Evolutionary conservation across 2,113 vertebrate genomes (phyloP).

Genomic region (Baryphthengus martii): DNA sequence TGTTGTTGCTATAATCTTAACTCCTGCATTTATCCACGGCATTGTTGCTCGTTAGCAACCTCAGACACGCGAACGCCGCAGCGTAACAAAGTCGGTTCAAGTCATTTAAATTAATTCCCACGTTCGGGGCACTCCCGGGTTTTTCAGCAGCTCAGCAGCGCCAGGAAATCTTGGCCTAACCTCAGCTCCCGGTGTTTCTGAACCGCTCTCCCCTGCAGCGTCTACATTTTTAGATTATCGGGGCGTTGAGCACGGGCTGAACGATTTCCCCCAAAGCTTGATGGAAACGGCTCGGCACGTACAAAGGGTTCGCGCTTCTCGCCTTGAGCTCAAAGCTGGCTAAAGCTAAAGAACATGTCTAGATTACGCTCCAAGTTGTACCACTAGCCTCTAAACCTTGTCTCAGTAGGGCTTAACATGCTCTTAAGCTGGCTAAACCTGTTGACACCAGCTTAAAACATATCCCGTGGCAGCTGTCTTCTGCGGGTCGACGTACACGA

Average conservation of each 20-base stretch:
- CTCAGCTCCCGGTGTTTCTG: background rate
- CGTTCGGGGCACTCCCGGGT: background rate
- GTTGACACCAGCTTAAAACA: background rate
- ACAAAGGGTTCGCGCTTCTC: background rate
- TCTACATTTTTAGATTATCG: background rate
- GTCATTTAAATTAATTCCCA: background rate
- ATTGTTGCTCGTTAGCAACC: background rate
- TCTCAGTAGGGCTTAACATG: background rate
- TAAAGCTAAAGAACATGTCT: background rate
- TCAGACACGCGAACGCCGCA: background rate
- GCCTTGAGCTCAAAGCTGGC: background rate
- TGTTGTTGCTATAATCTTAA: background rate
- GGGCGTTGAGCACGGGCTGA: background rate
- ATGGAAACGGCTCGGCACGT: background rate
- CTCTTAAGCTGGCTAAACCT: conserved; percentile 14
- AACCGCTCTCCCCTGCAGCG: background rate
- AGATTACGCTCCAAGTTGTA: background rate
- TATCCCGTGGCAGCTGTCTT: background rate
- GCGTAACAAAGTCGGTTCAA: background rate
- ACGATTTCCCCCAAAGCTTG: background rate
- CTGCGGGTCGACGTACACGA: background rate
- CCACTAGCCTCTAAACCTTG: background rate
- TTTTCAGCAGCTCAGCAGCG: background rate
- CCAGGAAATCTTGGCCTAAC: background rate
- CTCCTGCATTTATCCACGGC: background rate